Conservation (phyloP, 2,113 vertebrate species). For the Petroica traversi region DNA sequence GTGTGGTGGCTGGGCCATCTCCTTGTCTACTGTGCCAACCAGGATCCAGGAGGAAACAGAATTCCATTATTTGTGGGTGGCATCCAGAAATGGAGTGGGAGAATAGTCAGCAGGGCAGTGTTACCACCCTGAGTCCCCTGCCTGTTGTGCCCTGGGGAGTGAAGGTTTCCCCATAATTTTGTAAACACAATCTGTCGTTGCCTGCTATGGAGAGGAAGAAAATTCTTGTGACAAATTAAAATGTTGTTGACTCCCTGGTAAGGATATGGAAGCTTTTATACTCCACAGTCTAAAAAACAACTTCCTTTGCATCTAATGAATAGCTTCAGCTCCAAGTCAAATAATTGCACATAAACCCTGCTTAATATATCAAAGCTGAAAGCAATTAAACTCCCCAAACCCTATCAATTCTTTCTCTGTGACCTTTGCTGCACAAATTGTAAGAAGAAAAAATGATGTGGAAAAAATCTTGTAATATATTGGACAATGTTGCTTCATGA, state of each 20-base stretch:
- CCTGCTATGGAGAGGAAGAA: neutral
- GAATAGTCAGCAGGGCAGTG: neutral
- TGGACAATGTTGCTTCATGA: neutral
- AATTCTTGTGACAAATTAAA: constrained; percentile 34
- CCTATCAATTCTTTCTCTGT: neutral
- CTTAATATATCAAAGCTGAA: constrained; percentile 6
- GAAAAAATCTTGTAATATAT: neutral
- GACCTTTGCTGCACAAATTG: neutral
- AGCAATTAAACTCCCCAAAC: neutral
- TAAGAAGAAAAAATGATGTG: neutral
- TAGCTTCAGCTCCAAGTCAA: constrained; percentile 18
- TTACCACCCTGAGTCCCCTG: neutral
- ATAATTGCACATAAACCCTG: neutral
- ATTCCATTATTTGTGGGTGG: neutral
- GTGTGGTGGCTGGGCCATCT: neutral
- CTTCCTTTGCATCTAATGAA: constrained; percentile 30
- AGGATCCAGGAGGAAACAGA: neutral
- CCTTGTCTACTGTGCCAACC: neutral
- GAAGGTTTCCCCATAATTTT: constrained; percentile 11
- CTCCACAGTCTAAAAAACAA: constrained; percentile 22
- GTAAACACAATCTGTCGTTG: neutral
- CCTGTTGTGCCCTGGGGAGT: neutral
- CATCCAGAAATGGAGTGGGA: neutral
- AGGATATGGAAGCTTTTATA: constrained; percentile 10
- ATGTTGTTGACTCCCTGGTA: constrained; percentile 21